Percentiles rank a stretch among this genome's conserved stretches.
These are phyloP conservation scores for Coendou prehensilis DNA, from an alignment of 2,797 vertebrate species.

Conservation along the genomic window DNA sequence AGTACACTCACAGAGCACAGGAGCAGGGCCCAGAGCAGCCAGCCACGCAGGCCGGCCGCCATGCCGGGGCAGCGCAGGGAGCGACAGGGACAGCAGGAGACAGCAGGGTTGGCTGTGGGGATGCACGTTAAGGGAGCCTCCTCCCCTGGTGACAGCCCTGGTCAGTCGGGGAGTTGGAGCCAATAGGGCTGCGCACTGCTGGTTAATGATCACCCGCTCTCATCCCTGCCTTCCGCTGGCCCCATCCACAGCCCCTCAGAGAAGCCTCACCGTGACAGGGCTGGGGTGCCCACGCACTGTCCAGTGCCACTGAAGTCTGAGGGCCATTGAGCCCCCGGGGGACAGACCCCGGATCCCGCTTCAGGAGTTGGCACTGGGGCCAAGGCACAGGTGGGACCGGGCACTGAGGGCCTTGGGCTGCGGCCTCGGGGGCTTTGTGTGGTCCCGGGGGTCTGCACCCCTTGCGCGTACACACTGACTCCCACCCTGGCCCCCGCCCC, in stretches of 20 bases:
- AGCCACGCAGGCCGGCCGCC: not conserved
- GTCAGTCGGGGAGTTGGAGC: not conserved
- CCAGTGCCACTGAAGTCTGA: not conserved
- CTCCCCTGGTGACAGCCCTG: not conserved
- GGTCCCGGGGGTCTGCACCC: fast-evolving
- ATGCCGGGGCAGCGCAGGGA: not conserved
- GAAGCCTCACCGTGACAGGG: not conserved
- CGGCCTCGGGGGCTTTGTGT: not conserved
- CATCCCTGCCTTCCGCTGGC: not conserved
- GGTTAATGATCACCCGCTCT: conserved; percentile 78
- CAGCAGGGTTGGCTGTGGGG: not conserved
- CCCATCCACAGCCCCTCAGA: not conserved
- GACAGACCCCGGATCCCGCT: not conserved
- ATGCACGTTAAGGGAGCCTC: not conserved
- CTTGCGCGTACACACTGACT: not conserved
- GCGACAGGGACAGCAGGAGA: not conserved
- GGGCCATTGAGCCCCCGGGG: not conserved
- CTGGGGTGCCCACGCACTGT: not conserved
- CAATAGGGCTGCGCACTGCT: conserved; percentile 20
- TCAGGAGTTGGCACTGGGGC: not conserved
- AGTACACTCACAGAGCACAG: conserved; percentile 70
- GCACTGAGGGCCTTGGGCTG: not conserved
- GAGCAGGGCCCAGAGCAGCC: conserved; percentile 69
- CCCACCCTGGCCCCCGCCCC: not conserved
- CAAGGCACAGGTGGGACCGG: no score